Evolutionary conservation across 2,888 invertebrate species (phyloP), one percentile per base, ranked within the genome.

Genomic region (Drosophila longiperda): DNA sequence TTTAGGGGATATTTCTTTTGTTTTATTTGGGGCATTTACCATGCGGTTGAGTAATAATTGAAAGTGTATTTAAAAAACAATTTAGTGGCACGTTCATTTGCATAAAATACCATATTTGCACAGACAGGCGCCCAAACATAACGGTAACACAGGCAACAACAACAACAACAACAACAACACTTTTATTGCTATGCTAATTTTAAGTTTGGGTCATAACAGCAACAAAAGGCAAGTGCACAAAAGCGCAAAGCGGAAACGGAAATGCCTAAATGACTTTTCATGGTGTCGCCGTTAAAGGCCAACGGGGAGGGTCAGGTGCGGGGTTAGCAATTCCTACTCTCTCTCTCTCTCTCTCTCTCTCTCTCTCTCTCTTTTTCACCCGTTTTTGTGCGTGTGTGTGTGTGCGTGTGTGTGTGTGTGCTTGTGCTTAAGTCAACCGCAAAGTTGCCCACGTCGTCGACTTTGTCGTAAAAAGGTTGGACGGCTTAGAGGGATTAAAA

Each of bases 261-360:
- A 87, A 85, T 83, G 87, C 89, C 89, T 89, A 87, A 87, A 89
- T 87, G 87, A 85, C 89, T 89, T 89, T 87, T 82, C 77, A 82
- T 86, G 80, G 86, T 87, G 82, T 73, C 73, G 75, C 71, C 52
- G 40, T 53, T 73, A 62, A 73, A 72, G 73, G 64, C 54, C 50
- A 29, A 45, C 29, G 29, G 29, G 5, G 11, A 49, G 38, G 29
- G 32, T 45, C 29, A 23, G 36, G 42, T 26, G 15, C 8, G 23
- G 45, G 23, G 45, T 1, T 45, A 45, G 15, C 45, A 45, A 26
- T n/a, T 20, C 36, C 36, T 26, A 36, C n/a, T 55, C 26, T 29
- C 49, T 49, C 42, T 15, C 29, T 12, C 29, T 33, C 29, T 29
- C 29, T 29, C 29, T 29, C 26, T 26, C 2, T 26, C 26, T 26